Evolutionary conservation across 2,888 invertebrate genomes (phyloP).

Genomic region (Amblyteles armatorius): DNA sequence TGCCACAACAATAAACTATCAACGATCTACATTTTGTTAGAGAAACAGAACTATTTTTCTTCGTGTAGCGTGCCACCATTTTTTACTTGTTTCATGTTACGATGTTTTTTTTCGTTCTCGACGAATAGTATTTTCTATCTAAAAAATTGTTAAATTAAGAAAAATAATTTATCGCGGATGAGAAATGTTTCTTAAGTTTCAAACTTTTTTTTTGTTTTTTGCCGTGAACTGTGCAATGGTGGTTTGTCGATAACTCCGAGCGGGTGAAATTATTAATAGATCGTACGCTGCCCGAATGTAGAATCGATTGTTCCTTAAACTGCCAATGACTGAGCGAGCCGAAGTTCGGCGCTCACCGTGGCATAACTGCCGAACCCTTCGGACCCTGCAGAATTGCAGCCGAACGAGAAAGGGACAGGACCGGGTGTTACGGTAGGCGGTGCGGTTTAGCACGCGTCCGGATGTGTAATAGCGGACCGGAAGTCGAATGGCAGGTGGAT

Average conservation of each 20-base stretch:
- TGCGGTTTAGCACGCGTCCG: conserved; percentile 66
- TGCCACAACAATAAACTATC: too few relatives aligned
- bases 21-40: too few relatives aligned
- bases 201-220: background rate
- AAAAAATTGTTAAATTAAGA: too few relatives aligned
- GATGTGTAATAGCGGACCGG: conserved; percentile 66
- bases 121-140: too few relatives aligned
- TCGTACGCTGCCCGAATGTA: background rate
- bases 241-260: background rate
- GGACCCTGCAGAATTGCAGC: background rate
- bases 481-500: conserved; percentile 68
- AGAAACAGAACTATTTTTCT: too few relatives aligned
- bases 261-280: background rate
- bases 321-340: background rate
- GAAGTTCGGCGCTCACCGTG: background rate
- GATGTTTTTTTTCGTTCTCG: too few relatives aligned
- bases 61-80: too few relatives aligned
- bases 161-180: background rate
- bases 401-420: conserved; percentile 41
- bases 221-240: background rate
- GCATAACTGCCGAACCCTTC: background rate
- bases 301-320: background rate
- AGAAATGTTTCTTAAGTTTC: background rate
- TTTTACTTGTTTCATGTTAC: background rate
- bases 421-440: conserved; percentile 51